Evolutionary conservation across 1,140 invertebrate genomes (phyloP).

Genomic region (Carcinoscorpius rotundicauda): DNA sequence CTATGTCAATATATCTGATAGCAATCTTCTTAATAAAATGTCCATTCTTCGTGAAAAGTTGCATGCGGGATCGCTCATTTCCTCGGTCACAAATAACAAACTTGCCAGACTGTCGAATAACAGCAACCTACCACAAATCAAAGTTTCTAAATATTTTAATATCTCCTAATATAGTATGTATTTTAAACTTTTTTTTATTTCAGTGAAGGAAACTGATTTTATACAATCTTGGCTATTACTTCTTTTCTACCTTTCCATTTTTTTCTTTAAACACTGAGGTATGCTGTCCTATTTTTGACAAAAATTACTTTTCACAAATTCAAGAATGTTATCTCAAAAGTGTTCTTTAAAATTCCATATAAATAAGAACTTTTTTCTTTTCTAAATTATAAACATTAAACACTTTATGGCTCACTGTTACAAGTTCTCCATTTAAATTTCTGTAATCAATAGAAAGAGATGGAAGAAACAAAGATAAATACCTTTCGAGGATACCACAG

Average conservation of each 20-base stretch:
- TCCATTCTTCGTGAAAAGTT: slow-evolving; percentile 58
- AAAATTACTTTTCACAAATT: too few species aligned
- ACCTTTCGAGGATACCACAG: slow-evolving; percentile 88
- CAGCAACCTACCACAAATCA: slow-evolving; percentile 48
- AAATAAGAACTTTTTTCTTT: too few species aligned
- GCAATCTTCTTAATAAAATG: slow-evolving; percentile 78
- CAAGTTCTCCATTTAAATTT: background rate
- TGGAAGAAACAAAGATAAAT: slow-evolving; percentile 1
- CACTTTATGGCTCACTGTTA: background rate
- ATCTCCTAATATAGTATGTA: too few species aligned
- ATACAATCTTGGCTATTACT: too few species aligned
- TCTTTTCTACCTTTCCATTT: too few species aligned
- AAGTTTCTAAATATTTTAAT: background rate
- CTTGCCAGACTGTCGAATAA: slow-evolving; percentile 71
- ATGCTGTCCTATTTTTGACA: too few species aligned
- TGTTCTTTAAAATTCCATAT: too few species aligned
- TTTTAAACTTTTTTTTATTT: too few species aligned
- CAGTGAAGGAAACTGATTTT: too few species aligned
- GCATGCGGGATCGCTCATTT: slow-evolving; percentile 90
- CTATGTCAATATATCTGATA: slow-evolving; percentile 86
- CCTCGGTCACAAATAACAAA: slow-evolving; percentile 94
- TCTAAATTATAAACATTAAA: too few species aligned
- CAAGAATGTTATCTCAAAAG: too few species aligned
- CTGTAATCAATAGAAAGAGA: background rate
- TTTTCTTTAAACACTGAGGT: too few species aligned